Evolutionary conservation across 2,113 vertebrate genomes (phyloP).

Genomic region (Alethe diademata): DNA sequence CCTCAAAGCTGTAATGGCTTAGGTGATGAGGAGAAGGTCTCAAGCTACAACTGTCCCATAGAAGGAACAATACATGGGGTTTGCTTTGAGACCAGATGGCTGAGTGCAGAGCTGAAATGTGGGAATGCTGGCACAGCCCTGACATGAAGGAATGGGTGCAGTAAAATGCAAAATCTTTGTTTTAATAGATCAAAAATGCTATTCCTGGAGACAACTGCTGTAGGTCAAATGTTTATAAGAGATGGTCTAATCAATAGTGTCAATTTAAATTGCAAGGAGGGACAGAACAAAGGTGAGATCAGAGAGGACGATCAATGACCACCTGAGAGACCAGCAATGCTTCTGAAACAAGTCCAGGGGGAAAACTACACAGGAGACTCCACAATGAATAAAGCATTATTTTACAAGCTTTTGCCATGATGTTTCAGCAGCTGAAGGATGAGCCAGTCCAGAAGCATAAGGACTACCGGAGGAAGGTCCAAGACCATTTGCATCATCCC

Average conservation of each 20-base stretch:
- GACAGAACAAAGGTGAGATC: not conserved
- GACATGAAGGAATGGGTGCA: not conserved
- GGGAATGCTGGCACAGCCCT: not conserved
- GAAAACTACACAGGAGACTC: not conserved
- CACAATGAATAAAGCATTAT: not conserved
- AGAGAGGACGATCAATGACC: not conserved
- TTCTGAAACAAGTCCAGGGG: not conserved
- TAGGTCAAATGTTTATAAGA: not conserved
- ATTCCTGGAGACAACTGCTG: not conserved
- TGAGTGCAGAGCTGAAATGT: not conserved
- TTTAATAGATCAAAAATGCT: not conserved
- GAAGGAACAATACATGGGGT: not conserved
- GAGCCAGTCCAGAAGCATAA: not conserved
- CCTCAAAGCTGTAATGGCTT: not conserved
- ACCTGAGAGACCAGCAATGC: not conserved
- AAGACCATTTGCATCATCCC: rapidly evolving
- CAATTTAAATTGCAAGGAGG: not conserved
- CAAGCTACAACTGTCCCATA: not conserved
- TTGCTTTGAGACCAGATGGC: not conserved
- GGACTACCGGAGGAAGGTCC: not conserved
- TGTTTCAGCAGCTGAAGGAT: not conserved
- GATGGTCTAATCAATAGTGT: not conserved
- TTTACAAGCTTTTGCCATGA: not conserved
- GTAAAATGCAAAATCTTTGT: not conserved
- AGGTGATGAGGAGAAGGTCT: not conserved